Base-by-base conservation (phyloP, 1,140 invertebrate genomes). In the Schlechtendalia chinensis region DNA sequence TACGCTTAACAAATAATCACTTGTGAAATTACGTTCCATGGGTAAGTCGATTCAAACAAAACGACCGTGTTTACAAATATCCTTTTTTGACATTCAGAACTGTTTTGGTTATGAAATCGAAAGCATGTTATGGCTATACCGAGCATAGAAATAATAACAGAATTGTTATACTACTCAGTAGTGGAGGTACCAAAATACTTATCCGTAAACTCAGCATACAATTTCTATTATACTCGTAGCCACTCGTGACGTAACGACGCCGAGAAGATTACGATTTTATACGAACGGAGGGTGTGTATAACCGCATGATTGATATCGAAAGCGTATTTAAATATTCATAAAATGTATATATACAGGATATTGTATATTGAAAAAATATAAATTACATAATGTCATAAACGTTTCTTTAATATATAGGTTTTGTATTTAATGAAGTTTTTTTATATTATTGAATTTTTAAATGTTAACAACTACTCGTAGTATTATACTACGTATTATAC, bases 201-300 rank as follows among this genome's bases (percentile, higher is more conserved):
- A 16, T 69, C 24, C 45, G 16, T 50, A 39, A 39, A 50, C 10
- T 69, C 65, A 47, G 39, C 65, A 69, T 69, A 69, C n/a, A n/a
- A n/a, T n/a, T n/a, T n/a, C n/a, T 69, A 22, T 69, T 11, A 17
- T 69, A 24, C 45, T 69, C 45, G 22, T n/a, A 17, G 17, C 22
- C 24, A 19, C 67, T 22, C 14, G 45, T 69, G 67, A 10, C 1
- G 12, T 14, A 1, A 50, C 12, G 47, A 50, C 22, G 19, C 67
- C 22, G 22, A 16, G 39, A 27, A 50, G 67, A 69, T 69, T 69
- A 50, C 24, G 39, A 69, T 47, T 69, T 69, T 17, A 27, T 29
- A 69, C 47, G 47, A 69, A 47, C 65, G 0, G n/a, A 47, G 39
- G 39, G 39, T 47, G n/a, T n/a, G n/a, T n/a, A n/a, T n/a, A 22